Base-by-base conservation (phyloP, 2,888 invertebrate species). In the Calephelis perditalis region DNA sequence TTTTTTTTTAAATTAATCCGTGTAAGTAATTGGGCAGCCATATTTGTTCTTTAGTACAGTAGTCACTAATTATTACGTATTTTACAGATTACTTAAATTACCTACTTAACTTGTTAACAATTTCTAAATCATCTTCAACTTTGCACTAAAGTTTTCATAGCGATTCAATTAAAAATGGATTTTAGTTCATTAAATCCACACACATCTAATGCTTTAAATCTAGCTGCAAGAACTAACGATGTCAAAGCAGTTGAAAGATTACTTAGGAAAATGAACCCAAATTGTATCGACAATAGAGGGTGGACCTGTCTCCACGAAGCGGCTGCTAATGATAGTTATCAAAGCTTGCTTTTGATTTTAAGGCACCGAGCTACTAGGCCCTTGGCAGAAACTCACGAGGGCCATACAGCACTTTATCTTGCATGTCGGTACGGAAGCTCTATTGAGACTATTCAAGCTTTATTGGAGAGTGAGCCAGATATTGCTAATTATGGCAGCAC, bases 221-320 rank as follows among this genome's bases (percentile, higher is more conserved):
- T 89, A 57, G 91, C 91, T 56, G 88, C 91, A 11, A 78, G 91
- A 67, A 73, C 74, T 4, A 87, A 91, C 65, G 81, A 91, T 67
- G 73, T 80, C 1, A 65, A 68, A 43, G 74, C 73, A 56, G 81
- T 91, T 8, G 76, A 75, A 40, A 70, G 78, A 52, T 71, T 91
- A 59, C 72, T 92, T 2, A 75, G 79, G 62, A 90, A 84, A 71
- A 79, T 82, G 44, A 90, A 90, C 70, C 87, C 89, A 1, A 91
- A 91, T 68, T 81, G 82, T 63, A 79, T 84, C 7, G 91, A 92
- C 68, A 91, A 91, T 63, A 79, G 91, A 70, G 91, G 91, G 7
- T 92, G 91, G 91, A 91, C 91, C 0, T 86, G 91, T 61, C 75
- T 92, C 2, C 91, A 92, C 58, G 91, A 91, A 76, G 91, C 91